Conservation (phyloP, 2,888 invertebrate species). For the Palloptera scutellata region DNA sequence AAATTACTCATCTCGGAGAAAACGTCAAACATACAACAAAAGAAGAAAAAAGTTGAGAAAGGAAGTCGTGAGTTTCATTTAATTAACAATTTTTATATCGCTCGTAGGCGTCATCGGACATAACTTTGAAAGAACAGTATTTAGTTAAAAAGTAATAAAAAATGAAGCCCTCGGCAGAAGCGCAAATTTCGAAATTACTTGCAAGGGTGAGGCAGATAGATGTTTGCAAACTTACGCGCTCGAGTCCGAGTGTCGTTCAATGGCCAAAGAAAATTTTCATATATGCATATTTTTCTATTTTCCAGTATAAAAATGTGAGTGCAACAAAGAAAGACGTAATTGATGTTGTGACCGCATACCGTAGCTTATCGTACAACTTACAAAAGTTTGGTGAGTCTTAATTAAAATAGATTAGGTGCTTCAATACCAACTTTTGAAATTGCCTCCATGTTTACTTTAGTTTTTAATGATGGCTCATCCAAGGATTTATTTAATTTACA, state of each 20-base stretch:
- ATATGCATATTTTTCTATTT: neutral
- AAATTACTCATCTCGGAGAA: constrained; percentile 7
- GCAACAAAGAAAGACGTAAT: constrained; percentile 73
- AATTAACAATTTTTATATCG: neutral
- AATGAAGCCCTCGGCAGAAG: constrained; percentile 60
- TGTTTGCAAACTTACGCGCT: no score
- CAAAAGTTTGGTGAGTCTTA: constrained; percentile 74
- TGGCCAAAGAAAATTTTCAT: neutral
- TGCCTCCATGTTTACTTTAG: constrained; percentile 63
- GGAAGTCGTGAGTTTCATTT: neutral
- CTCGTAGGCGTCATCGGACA: neutral
- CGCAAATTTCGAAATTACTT: constrained; percentile 66
- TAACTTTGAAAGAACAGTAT: neutral
- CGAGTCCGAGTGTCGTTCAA: neutral
- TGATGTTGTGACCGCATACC: constrained; percentile 71
- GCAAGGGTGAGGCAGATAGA: constrained; percentile 61
- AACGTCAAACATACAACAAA: constrained; percentile 19
- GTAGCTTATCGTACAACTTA: constrained; percentile 71
- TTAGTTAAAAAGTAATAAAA: constrained; percentile 13
- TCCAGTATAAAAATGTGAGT: constrained; percentile 76
- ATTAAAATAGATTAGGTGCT: neutral
- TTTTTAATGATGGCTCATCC: constrained; percentile 86
- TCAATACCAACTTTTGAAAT: no score
- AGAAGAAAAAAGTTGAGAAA: constrained; percentile 1
- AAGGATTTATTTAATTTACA: constrained; percentile 84